Evolutionary conservation across 1,140 invertebrate genomes (phyloP), one percentile per base, ranked within the genome.

Genomic region (Brachionus rubens): DNA sequence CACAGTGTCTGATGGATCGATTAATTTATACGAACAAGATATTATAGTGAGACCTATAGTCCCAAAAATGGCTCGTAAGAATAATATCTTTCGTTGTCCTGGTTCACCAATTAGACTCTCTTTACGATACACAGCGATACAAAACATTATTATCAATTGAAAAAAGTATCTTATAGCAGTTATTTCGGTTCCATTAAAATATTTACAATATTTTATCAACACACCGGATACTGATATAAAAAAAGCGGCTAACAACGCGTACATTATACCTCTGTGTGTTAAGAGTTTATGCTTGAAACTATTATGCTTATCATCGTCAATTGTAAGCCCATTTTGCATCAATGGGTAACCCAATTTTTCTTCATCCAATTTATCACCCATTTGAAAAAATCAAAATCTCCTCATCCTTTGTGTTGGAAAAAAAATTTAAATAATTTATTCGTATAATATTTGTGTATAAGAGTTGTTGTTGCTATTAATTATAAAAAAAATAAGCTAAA

Each of bases 1-100:
- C 21, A 54, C 33, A 26, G 50, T 41, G n/a, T 72, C 68, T 7
- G 68, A 48, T 24, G 68, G 68, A 52, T 72, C 46, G 21, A 72
- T 72, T 50, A 72, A 26, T 33, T 72, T 72, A 19, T 16, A 36
- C 6, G 68, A 48, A 21, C 33, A 9, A 14, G 28, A 19, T 5
- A 72, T 33, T 19, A 36, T 16, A 19, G 50, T 10, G 5, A 72
- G 21, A 54, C 46, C 68, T 19, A 26, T 50, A 12, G 50, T 72
- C 28, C 68, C 68, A 72, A 72, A 50, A 14, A 48, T 5, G 28
- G 30, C 68, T 19, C 68, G 43, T 21, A 72, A 48, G 26, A 72
- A 10, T 14, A 72, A 50, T 9, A 72, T 48, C 24, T 54, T 72
- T 0, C 68, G 43, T 16, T 72, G 43, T 36, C 24, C 68, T 28